A percentile compares a stretch with the other conserved stretches of the same genome.
phyloP scores from a whole-genome alignment of 2,888 invertebrate genomes.

The Apotomis betuletana region DNA sequence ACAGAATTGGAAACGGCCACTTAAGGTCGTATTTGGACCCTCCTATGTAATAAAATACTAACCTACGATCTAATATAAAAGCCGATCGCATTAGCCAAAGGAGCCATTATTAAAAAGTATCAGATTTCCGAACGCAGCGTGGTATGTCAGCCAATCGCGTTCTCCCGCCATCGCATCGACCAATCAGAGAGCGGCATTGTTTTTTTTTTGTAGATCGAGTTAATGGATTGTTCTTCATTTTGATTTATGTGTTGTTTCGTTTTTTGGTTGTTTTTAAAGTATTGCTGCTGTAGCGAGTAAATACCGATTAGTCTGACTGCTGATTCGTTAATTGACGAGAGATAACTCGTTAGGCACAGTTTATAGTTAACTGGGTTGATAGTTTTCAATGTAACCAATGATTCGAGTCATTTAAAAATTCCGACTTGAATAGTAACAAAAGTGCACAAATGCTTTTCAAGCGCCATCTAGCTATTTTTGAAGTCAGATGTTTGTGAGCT shows the following conservation, averaged over 20 bases:
- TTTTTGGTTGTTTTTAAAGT: constrained; percentile 39
- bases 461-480: no score
- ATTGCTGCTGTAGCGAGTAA: constrained; percentile 47
- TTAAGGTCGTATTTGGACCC: constrained; percentile 71
- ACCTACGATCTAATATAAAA: constrained; percentile 75
- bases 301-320: constrained; percentile 33
- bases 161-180: constrained; percentile 64
- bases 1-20: constrained; percentile 58
- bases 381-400: neutral
- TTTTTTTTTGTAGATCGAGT: constrained; percentile 75
- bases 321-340: constrained; percentile 29
- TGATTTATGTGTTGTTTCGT: constrained; percentile 74
- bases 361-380: neutral
- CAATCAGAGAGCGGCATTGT: constrained; percentile 65
- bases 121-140: constrained; percentile 77
- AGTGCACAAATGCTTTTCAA: no score
- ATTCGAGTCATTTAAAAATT: neutral
- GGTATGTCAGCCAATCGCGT: constrained; percentile 67
- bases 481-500: no score
- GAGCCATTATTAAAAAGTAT: constrained; percentile 84
- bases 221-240: constrained; percentile 82
- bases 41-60: constrained; percentile 79
- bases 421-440: no score
- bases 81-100: constrained; percentile 81
- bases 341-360: constrained; percentile 12